phyloP scores from a whole-genome alignment of 2,113 vertebrate genomes.

The Aythya baeri region DNA sequence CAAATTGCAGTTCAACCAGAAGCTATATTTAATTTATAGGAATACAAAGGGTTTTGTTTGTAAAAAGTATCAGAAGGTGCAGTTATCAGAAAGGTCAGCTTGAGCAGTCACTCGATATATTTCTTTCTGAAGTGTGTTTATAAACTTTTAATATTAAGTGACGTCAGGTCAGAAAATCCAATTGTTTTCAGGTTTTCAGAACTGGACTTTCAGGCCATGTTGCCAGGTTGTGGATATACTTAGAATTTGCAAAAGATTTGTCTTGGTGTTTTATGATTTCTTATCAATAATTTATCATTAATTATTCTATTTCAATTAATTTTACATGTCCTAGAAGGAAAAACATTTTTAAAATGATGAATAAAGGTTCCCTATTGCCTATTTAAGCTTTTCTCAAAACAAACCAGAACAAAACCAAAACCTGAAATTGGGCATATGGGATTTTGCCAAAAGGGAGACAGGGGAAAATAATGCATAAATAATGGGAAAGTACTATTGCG shows the following conservation, averaged over 20 bases:
- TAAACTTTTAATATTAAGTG: background rate
- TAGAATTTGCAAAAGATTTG: background rate
- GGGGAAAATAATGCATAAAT: background rate
- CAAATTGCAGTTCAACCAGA: background rate
- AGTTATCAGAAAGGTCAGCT: background rate
- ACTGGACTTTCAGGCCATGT: background rate
- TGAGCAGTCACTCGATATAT: background rate
- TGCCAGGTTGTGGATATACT: background rate
- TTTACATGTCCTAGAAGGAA: background rate
- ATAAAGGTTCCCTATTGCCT: background rate
- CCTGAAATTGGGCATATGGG: background rate
- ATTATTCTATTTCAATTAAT: constrained; percentile 20
- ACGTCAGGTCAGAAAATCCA: background rate
- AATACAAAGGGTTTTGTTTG: background rate
- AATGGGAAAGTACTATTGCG: background rate
- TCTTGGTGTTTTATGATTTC: background rate
- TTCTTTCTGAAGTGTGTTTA: background rate
- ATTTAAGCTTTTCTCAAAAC: background rate
- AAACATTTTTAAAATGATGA: background rate
- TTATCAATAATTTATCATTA: background rate
- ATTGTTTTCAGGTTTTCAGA: background rate
- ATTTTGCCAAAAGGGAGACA: background rate
- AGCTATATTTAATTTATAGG: background rate
- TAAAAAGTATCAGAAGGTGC: background rate
- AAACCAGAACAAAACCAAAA: background rate